Evolutionary conservation across 2,888 invertebrate species (phyloP), one percentile per base, ranked within the genome.

Genomic region (Athalia cordata): DNA sequence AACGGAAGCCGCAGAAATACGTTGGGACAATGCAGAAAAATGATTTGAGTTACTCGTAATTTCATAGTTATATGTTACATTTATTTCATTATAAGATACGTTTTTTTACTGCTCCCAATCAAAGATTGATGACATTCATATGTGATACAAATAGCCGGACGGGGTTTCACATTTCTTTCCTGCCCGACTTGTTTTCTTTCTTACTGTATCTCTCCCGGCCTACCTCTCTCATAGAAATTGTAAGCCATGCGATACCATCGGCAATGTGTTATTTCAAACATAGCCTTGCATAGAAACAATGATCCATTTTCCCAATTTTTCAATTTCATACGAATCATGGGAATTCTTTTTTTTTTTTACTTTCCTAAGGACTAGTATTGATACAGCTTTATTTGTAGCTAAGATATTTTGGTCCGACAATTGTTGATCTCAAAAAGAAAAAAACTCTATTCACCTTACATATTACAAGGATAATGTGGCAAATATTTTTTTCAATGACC

Each of bases 1-100:
- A 29, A 78, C 0, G 88, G 89, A 9, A 87, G 84, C 65, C 83
- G 85, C 1, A 82, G 86, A 77, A 85, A 82, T 78, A 64, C 79
- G 11, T 78, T 84, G 5, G 87, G 87, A 4, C 15, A 82, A 5
- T 89, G 89, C 77, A 85, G 77, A 80, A 77, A 57, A 65, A 59
- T 50, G n/a, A 29, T 81, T 55, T 77, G 70, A 67, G 13, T 49
- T 4, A 29, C 4, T 9, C 13, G 47, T 8, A 1, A 47, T 59
- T 59, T 59, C 4, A 59, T 59, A 72, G 59, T 59, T 59, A 59
- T 15, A 57, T 52, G n/a, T 57, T 59, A 72, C 59, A 13, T 72
- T 72, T 72, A 72, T 72, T 72, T 45, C 8, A 72, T 59, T 49
- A 45, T 72, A 7, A 59, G n/a, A 72, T 59, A 72, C 59, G 47